A percentile compares a stretch with the other conserved stretches of the same genome.
Evolutionary conservation across 2,797 vertebrate genomes (phyloP).

Genomic region (Hephaestus fuliginosus): DNA sequence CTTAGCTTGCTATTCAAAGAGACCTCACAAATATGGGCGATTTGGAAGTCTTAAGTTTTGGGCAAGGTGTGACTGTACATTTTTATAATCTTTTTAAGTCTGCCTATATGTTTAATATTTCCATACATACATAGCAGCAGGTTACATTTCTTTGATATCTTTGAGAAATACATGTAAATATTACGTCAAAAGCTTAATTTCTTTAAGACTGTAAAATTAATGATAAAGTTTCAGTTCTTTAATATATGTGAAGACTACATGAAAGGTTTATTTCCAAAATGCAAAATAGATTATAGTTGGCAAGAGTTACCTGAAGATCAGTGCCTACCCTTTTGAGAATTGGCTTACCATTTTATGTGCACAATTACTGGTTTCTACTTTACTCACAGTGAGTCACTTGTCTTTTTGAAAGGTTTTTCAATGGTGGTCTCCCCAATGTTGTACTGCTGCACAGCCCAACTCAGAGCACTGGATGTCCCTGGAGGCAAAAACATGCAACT

Average conservation of each 20-base stretch:
- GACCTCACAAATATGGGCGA: not conserved
- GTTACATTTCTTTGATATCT: not conserved
- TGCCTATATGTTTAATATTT: not conserved
- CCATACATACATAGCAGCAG: not conserved
- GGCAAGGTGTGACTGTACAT: not conserved
- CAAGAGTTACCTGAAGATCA: not conserved
- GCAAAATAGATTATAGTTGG: not conserved
- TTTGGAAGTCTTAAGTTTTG: not conserved
- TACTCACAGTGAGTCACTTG: constrained; percentile 14
- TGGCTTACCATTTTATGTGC: not conserved
- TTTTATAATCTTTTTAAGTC: not conserved
- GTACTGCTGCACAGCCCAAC: constrained; percentile 10
- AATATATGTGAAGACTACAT: not conserved
- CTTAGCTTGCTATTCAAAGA: not conserved
- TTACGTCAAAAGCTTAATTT: not conserved
- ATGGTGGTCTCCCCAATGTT: not conserved
- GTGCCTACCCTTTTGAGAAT: not conserved
- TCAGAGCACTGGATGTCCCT: constrained; percentile 32
- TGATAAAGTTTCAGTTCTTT: not conserved
- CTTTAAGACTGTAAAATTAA: not conserved
- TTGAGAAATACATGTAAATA: not conserved
- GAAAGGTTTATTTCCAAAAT: not conserved
- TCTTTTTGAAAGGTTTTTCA: constrained; percentile 15
- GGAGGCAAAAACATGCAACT: constrained; percentile 32
- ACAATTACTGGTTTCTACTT: constrained; percentile 9